Evolutionary conservation across 2,888 invertebrate species (phyloP).

Genomic region (Philhelius pedissequus): DNA sequence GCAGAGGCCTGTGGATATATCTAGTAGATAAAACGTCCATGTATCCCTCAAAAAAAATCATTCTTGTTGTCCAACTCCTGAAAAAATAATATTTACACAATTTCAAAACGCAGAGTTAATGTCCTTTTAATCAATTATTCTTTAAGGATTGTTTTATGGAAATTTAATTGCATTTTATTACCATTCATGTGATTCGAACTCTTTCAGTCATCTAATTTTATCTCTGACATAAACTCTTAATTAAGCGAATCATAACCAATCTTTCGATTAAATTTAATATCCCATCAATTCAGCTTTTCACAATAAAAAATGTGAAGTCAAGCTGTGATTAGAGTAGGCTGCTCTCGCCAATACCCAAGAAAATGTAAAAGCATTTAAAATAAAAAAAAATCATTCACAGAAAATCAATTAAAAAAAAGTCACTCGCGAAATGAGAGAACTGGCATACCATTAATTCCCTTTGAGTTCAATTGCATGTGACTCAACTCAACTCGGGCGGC

Average conservation of each 20-base stretch:
- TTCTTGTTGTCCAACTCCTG: no score
- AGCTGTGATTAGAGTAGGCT: background rate
- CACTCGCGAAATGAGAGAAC: background rate
- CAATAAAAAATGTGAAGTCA: background rate
- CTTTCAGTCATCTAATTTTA: no score
- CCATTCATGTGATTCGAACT: no score
- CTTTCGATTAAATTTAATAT: background rate
- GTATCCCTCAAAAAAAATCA: no score
- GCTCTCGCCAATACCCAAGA: slow-evolving; percentile 1
- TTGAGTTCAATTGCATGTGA: background rate
- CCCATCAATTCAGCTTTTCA: slow-evolving; percentile 18
- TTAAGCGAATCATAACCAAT: background rate
- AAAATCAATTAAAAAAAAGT: slow-evolving; percentile 20
- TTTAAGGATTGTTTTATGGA: no score
- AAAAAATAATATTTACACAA: no score
- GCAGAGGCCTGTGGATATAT: background rate
- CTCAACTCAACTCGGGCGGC: background rate
- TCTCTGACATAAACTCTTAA: background rate
- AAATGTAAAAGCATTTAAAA: background rate
- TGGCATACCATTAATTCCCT: slow-evolving; percentile 13
- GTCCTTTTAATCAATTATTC: no score
- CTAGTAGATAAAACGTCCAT: no score
- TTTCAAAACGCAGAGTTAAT: no score
- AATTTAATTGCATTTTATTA: no score
- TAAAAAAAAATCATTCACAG: background rate